These are phyloP conservation scores for Cranoglanis bouderius DNA, from an alignment of 2,113 vertebrate species.

Conservation along the genomic window DNA sequence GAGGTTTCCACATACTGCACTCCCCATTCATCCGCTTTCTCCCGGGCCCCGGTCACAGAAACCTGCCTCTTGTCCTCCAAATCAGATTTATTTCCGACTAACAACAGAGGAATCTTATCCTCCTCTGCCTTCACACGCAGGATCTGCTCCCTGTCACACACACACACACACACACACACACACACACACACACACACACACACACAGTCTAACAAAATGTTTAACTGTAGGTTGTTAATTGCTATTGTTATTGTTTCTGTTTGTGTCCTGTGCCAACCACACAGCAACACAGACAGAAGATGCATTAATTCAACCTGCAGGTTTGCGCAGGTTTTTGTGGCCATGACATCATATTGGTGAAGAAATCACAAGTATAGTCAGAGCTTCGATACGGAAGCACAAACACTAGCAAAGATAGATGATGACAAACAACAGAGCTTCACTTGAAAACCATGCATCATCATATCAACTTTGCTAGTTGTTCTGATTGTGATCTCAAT, in stretches of 20 bases:
- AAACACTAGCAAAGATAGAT: not conserved
- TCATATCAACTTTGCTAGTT: not conserved
- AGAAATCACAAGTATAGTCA: not conserved
- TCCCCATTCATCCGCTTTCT: conserved; percentile 85
- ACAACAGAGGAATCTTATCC: conserved; percentile 87
- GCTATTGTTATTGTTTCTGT: not conserved
- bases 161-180: conserved; percentile 32
- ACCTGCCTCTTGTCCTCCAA: conserved; percentile 92
- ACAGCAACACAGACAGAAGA: not conserved
- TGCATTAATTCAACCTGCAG: not conserved
- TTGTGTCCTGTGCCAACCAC: not conserved
- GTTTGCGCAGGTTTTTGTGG: conserved; percentile 3
- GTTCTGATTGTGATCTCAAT: not conserved
- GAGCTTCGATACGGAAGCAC: not conserved
- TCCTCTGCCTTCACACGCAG: conserved; percentile 94
- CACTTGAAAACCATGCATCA: not conserved
- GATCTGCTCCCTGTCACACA: conserved; percentile 87
- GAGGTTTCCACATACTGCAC: conserved; percentile 98
- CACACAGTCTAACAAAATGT: not conserved
- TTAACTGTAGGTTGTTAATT: not conserved
- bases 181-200: conserved; percentile 6
- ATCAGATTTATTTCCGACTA: conserved; percentile 97
- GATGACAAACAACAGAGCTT: not conserved
- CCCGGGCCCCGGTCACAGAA: conserved; percentile 81
- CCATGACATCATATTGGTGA: not conserved